Evolutionary conservation across 2,113 vertebrate genomes (phyloP), one percentile per base, ranked within the genome.

Genomic region (Gopherus evgoodei): DNA sequence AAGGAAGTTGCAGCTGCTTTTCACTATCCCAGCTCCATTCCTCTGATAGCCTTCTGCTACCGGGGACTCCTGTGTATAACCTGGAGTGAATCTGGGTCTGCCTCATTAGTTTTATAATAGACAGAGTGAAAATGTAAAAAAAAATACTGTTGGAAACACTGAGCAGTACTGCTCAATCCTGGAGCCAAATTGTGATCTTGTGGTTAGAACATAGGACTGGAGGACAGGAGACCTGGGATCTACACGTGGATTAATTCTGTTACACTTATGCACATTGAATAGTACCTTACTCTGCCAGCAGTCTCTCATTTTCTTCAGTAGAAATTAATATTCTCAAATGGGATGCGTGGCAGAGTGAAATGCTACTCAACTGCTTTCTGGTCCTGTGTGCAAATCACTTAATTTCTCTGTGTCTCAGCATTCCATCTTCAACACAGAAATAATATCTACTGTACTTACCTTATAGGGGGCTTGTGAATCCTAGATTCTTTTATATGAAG

Each of bases 371-470:
- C 65, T 72, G 35, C n/a, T 72, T 21, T 38, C 65, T 38, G 65
- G 31, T 35, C 65, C 65, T 10, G n/a, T 72, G 31, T 19, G 65
- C 65, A 38, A 72, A 21, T 72, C 69, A 19, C 69, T 42, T 75
- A 75, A 42, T 57, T 95, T 81, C 89, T 95, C 83, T 85, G 82
- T 5, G 91, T 94, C 56, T 31, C 88, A 90, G 91, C 90, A 53
- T 88, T 96, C 94, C 94, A 93, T 81, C 8, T 81, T 62, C 38
- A 69, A 44, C 84, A 44, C 83, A 84, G 54, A 12, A 91, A 76
- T 56, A 89, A 16, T 59, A 72, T 84, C 90, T 94, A 1, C 88
- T 44, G 29, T 94, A 42, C 89, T 62, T 87, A 88, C 89, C 94
- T 85, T 92, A 50, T 78, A 35, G 62, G 31, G 62, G 31, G 8